These are phyloP conservation scores for Melanaphis sacchari DNA, from an alignment of 1,140 invertebrate species.

Conservation along the genomic window DNA sequence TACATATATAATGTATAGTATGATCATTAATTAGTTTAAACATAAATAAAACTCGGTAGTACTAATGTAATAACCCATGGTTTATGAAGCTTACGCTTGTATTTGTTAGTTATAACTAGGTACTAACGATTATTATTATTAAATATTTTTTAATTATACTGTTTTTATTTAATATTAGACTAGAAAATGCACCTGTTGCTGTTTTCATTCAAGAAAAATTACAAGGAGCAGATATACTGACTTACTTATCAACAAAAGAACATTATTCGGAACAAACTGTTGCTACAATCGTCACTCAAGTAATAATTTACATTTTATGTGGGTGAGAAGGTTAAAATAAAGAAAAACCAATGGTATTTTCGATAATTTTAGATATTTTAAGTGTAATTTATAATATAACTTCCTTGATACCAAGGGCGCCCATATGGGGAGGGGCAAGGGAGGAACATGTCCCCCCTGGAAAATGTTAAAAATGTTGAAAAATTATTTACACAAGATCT, in stretches of 20 bases:
- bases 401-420: too few species aligned
- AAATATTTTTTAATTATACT: background rate
- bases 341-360: background rate
- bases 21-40: too few species aligned
- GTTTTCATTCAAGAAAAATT: constrained; percentile 85
- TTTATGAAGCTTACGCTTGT: too few species aligned
- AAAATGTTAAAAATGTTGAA: too few species aligned
- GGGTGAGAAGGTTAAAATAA: background rate
- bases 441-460: too few species aligned
- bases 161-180: background rate
- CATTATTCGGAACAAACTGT: constrained; percentile 92
- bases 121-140: background rate
- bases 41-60: too few species aligned
- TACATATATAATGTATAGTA: too few species aligned
- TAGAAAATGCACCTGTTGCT: constrained; percentile 68
- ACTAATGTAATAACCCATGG: too few species aligned
- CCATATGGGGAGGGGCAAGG: too few species aligned
- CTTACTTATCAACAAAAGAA: constrained; percentile 83
- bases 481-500: too few species aligned
- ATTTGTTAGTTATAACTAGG: background rate
- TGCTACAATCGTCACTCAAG: constrained; percentile 80
- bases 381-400: background rate
- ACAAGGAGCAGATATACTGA: constrained; percentile 89
- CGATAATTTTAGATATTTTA: background rate
- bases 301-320: constrained; percentile 60